phyloP scores from a whole-genome alignment of 2,888 invertebrate genomes.

The Athetis lepigone region DNA sequence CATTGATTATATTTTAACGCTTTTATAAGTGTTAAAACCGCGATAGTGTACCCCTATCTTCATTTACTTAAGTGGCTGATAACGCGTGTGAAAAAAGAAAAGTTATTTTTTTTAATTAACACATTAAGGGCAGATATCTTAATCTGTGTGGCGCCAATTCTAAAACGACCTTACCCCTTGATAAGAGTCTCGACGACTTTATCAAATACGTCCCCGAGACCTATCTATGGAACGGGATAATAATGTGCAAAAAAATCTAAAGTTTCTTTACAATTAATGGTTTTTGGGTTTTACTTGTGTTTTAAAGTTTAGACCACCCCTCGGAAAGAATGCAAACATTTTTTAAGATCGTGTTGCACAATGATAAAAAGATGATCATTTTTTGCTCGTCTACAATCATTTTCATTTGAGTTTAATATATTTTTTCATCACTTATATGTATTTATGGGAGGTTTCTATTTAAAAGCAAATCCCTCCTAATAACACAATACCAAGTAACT shows the following conservation, averaged over 20 bases:
- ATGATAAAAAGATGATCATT: not conserved
- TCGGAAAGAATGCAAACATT: conserved; percentile 36
- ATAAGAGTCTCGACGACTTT: conserved; percentile 84
- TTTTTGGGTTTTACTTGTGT: conserved; percentile 68
- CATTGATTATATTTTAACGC: conserved; percentile 79
- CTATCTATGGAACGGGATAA: conserved; percentile 78
- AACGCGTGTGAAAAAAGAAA: conserved; percentile 77
- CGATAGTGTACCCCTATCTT: conserved; percentile 80
- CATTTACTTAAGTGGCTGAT: conserved; percentile 86
- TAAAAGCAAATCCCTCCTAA: not conserved
- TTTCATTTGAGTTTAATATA: not conserved
- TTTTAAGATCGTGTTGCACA: conserved; percentile 14
- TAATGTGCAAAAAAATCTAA: conserved; percentile 86
- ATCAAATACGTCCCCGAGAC: conserved; percentile 80
- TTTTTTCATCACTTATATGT: too few species aligned
- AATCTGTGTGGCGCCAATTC: conserved; percentile 89
- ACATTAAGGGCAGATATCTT: conserved; percentile 88
- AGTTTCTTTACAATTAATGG: conserved; percentile 77
- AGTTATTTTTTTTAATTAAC: conserved; percentile 88
- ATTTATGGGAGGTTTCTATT: not conserved
- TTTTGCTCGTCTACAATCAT: not conserved
- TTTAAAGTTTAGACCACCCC: conserved; percentile 80
- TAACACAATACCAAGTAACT: not conserved
- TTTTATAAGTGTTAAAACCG: conserved; percentile 83
- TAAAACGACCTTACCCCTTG: conserved; percentile 84